Base-by-base conservation (phyloP, 2,113 vertebrate species). In the Onychostruthus taczanowskii region DNA sequence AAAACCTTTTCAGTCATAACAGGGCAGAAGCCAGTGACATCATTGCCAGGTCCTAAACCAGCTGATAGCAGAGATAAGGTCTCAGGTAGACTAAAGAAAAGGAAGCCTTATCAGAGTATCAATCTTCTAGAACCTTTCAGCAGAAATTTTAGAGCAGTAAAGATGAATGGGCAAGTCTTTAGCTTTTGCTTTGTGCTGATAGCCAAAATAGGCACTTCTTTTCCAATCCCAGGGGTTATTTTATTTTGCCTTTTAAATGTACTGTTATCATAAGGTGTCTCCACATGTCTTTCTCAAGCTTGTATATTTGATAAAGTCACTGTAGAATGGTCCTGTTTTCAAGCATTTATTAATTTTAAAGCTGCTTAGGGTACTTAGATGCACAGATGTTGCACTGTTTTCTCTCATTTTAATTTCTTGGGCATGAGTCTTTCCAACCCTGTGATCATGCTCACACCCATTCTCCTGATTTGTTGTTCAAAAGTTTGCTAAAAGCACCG, bases 391-490 rank as follows among this genome's bases (percentile, higher is more conserved):
- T 94, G 43, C 52, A 49, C 35, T 59, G 17, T 84, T 91, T 95
- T 33, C 4, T 55, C 39, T 52, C 39, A 15, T 85, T 76, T 90
- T 67, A 86, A 72, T 93, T 95, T 44, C 47, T 64, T n/a, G 28
- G 33, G 7, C 63, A 20, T 44, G 17, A 81, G 9, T 67, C 27
- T 92, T 86, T 74, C 55, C 13, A 73, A 14, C 5, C 8, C 39
- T 80, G 62, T 82, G 26, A n/a, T 67, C 17, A 9, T 52, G 17
- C 31, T 90, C 8, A 3, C 2, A 91, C 37, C 22, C 9, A 56
- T 86, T 94, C 84, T 41, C 39, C 61, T 84, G 43, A 88, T 91
- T 90, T 83, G 41, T 84, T 91, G n/a, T 84, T 88, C 55, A 88
- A 83, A 80, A 91, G 7, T 89, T 80, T 84, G 47, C 33, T 64